Conservation (phyloP, 2,888 invertebrate species). For the Pterobdella sp. region DNA sequence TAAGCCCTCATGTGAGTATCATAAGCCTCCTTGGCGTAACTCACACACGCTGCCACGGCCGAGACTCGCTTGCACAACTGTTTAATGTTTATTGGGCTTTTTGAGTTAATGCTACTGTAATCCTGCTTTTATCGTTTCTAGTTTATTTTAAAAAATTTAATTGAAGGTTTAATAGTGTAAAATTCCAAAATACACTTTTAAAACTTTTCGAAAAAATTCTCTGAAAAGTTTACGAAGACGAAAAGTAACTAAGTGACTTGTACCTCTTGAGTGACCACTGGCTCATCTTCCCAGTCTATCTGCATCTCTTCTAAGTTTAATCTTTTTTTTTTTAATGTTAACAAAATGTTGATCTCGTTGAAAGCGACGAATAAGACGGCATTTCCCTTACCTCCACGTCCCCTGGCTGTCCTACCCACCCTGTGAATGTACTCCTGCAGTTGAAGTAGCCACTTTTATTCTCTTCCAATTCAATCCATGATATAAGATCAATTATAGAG, state of each 20-base stretch:
- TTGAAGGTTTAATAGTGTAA: no score
- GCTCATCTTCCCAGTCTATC: slow-evolving; percentile 91
- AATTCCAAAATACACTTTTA: no score
- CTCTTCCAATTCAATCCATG: no score
- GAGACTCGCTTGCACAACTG: slow-evolving; percentile 86
- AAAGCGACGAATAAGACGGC: slow-evolving; percentile 85
- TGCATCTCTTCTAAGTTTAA: slow-evolving; percentile 94
- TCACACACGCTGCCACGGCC: slow-evolving; percentile 87
- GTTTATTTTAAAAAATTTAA: no score
- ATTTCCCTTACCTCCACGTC: slow-evolving; percentile 83
- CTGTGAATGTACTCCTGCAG: slow-evolving; percentile 91
- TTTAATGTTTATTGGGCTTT: background rate
- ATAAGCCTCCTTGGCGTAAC: slow-evolving; percentile 83
- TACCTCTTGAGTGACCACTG: slow-evolving; percentile 89
- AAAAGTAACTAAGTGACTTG: no score
- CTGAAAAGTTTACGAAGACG: no score
- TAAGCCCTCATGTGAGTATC: slow-evolving; percentile 91
- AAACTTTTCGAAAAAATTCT: no score
- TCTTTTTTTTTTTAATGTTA: slow-evolving; percentile 82
- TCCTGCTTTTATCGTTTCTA: no score
- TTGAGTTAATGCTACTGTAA: no score
- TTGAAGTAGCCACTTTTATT: no score
- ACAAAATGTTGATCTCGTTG: slow-evolving; percentile 87
- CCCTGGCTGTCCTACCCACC: slow-evolving; percentile 92
- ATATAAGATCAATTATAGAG: no score